phyloP scores from a whole-genome alignment of 1,140 invertebrate genomes.

The Helicoverpa armigera region DNA sequence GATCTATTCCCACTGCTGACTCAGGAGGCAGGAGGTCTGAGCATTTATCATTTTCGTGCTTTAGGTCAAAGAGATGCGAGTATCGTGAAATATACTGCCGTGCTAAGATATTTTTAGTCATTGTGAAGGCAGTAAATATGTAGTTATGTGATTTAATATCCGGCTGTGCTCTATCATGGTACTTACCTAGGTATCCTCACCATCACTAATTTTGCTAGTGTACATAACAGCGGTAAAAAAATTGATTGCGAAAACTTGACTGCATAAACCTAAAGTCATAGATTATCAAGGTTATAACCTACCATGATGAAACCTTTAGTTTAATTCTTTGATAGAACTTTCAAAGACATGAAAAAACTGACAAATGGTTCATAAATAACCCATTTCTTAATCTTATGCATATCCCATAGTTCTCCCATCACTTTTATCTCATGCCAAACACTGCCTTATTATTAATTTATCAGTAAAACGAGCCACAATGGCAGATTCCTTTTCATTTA shows the following conservation, averaged over 20 bases:
- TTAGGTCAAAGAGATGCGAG: background rate
- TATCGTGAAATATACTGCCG: background rate
- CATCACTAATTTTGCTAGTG: no score
- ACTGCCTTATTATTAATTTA: constrained; percentile 39
- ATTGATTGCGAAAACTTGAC: no score
- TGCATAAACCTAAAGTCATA: no score
- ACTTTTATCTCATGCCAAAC: constrained; percentile 46
- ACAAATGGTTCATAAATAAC: constrained; percentile 1
- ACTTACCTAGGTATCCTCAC: no score
- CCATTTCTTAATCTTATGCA: background rate
- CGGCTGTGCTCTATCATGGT: no score
- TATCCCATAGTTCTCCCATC: background rate
- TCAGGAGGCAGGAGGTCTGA: background rate
- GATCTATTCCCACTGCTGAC: background rate
- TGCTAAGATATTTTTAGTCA: background rate
- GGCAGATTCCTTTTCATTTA: constrained; percentile 43
- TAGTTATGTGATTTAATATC: no score
- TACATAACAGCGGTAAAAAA: no score
- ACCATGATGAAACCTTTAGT: background rate
- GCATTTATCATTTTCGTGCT: constrained; percentile 3
- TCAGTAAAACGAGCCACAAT: constrained; percentile 30
- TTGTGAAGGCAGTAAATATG: no score
- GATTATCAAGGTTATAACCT: no score
- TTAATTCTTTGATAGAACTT: background rate
- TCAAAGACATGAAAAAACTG: constrained; percentile 5